Evolutionary conservation across 1,140 invertebrate genomes (phyloP), one percentile per base, ranked within the genome.

Genomic region (Danaus plexippus): DNA sequence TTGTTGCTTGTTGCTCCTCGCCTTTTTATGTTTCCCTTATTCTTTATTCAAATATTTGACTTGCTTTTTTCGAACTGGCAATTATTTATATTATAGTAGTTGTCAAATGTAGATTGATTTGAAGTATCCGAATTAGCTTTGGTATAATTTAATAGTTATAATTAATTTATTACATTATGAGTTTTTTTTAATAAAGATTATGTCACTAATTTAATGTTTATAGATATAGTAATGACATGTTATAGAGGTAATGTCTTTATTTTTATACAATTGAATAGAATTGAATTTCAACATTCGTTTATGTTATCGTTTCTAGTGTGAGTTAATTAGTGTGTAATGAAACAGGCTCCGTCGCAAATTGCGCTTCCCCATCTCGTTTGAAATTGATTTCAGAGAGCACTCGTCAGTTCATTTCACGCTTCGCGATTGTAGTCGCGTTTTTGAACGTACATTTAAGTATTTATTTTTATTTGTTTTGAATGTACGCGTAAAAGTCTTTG

Each of bases 41-140:
- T 80, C 75, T 80, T 79, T 80, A 81, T 84, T 77, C 63, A 79
- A 77, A 79, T 79, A 75, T 78, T 80, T 69, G 67, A 69, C 66
- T 61, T 55, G 68, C 66, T 66, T 71, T 74, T 77, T 77, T 80
- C 71, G 73, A 75, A 75, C 22, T 32, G 22, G 22, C 22, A 32
- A 32, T 32, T 32, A 32, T 32, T 32, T 32, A 32, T 32, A 32
- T 32, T 32, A 32, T 32, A 4, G 22, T 32, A 32, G 2, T 32
- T 32, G 22, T 32, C 22, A 32, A 32, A 32, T 32, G 2, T 2
- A 32, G 2, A 32, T 22, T 6, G 18, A 22, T 32, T 32, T 32
- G 22, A 6, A 5, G 22, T 32, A 32, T 32, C 1, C 5, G 22
- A 32, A 32, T 32, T 3, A 32, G 22, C 2, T 22, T 22, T 32